These are phyloP conservation scores for Phataginus tetradactyla DNA, from an alignment of 2,797 vertebrate species.

Conservation along the genomic window DNA sequence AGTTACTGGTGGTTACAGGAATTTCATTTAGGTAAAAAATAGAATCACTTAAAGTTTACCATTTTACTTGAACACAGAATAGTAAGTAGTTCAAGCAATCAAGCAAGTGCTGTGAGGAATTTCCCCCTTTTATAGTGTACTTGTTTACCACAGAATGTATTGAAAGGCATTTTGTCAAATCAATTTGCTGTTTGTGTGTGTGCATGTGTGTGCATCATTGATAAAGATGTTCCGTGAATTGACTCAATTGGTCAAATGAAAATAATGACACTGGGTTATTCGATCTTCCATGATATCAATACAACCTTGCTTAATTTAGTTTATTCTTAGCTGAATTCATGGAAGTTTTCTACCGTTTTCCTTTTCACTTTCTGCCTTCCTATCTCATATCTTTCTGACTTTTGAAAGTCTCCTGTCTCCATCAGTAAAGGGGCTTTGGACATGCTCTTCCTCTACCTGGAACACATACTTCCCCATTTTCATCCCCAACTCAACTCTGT, in stretches of 20 bases:
- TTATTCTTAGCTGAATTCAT: neutral
- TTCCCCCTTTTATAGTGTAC: neutral
- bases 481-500: neutral
- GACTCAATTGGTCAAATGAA: neutral
- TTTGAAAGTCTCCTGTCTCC: neutral
- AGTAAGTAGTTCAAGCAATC: conserved; percentile 20
- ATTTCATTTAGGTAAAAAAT: conserved; percentile 37
- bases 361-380: neutral
- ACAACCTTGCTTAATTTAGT: neutral
- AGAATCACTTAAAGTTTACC: neutral
- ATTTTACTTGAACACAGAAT: neutral
- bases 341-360: neutral
- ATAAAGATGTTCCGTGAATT: neutral
- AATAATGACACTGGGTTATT: neutral
- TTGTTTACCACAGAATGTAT: neutral
- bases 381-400: neutral
- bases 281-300: neutral
- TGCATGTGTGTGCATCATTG: neutral
- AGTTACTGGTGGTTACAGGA: neutral
- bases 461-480: neutral
- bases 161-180: neutral
- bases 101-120: neutral
- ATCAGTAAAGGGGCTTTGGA: neutral
- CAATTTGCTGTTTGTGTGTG: neutral
- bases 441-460: neutral